Evolutionary conservation across 2,888 invertebrate genomes (phyloP).

Genomic region (Lasioglossum figueresi): DNA sequence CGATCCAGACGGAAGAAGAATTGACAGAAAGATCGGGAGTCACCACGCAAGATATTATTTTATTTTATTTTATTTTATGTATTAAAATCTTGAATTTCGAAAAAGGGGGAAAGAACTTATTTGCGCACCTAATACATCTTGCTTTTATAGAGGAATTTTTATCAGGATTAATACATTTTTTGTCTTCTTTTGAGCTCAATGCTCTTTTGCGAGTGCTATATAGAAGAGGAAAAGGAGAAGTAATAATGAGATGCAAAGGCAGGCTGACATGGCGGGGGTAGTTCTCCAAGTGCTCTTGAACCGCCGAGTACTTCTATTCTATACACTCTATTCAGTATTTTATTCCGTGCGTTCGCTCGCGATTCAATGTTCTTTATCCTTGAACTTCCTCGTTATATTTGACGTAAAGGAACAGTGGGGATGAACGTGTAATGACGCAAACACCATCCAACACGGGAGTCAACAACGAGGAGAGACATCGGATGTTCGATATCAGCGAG

Average conservation of each 20-base stretch:
- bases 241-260: slow-evolving; percentile 4
- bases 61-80: no score
- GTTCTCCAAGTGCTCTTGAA: background rate
- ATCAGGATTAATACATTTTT: background rate
- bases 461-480: slow-evolving; percentile 28
- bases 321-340: slow-evolving; percentile 1
- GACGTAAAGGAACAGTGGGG: no score
- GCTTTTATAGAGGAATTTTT: background rate
- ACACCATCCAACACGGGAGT: background rate
- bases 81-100: no score
- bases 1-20: no score
- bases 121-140: background rate
- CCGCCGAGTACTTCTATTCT: background rate
- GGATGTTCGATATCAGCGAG: slow-evolving; percentile 31
- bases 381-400: background rate
- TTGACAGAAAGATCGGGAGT: no score
- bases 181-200: background rate
- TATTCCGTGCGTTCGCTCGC: background rate
- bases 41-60: no score
- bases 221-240: background rate
- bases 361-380: slow-evolving; percentile 1
- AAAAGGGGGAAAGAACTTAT: no score
- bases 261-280: background rate
- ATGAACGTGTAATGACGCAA: background rate
- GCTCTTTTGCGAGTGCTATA: background rate